Evolutionary conservation across 2,888 invertebrate species (phyloP), one percentile per base, ranked within the genome.

Genomic region (Tineola bisselliella): DNA sequence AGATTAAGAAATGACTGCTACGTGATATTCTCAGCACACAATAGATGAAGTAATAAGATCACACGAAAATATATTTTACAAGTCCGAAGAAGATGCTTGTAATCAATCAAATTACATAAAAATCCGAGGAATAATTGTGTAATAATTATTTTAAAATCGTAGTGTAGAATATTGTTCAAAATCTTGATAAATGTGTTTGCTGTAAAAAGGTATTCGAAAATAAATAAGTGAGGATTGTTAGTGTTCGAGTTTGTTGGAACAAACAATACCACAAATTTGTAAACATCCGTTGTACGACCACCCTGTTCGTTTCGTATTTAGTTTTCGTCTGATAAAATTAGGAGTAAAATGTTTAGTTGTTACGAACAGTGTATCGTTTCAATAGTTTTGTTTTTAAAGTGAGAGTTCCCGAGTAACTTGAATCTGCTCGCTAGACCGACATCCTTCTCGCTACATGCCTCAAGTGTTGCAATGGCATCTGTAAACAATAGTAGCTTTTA

Each of bases 401-500:
- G 25, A 25, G 25, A 25, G 25, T 25, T 25, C 25, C n/a, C 25
- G 25, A 25, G 25, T 25, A 25, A 25, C 25, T 25, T 25, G 25
- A 43, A 43, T 5, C 43, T 43, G 43, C 8, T 43, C 13, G 43
- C 43, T 43, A 43, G 43, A n/a, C 43, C 12, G 43, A 43, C 43
- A 25, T 25, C 2, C 25, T 4, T 43, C 43, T 8, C 15, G 10
- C 56, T 6, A n/a, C 56, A n/a, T 25, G 30, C 25, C 56, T 56
- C 25, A n/a, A n/a, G 8, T 58, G 58, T 58, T 58, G 58, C 33
- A 58, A 58, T 19, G 13, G 4, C 33, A 25, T 15, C 11, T n/a
- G 33, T 30, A 58, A 58, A 58, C 58, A 58, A 58, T 58, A 13
- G 12, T 3, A 15, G 58, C 58, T 58, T 8, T n/a, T 58, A 58